phyloP scores from a whole-genome alignment of 2,888 invertebrate genomes.

The Temnothorax ravouxi region DNA sequence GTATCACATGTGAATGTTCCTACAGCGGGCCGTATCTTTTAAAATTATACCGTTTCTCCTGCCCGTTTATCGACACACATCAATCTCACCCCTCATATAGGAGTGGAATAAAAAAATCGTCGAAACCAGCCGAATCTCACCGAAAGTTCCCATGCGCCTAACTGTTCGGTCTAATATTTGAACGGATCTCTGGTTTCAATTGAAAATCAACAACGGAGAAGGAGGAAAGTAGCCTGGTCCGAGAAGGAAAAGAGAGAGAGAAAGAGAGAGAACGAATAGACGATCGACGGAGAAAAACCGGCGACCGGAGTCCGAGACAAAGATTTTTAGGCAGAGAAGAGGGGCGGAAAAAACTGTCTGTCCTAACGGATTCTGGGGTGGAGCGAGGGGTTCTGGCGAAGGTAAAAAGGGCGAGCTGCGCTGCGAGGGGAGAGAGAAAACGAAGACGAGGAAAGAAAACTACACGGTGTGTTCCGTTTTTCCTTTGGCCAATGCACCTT shows the following conservation, averaged over 20 bases:
- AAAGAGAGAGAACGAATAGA: constrained; percentile 57
- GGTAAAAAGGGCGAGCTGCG: constrained; percentile 68
- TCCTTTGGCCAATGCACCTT: constrained; percentile 59
- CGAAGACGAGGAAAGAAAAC: constrained; percentile 63
- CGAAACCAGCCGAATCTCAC: constrained; percentile 65
- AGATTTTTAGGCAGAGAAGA: constrained; percentile 52
- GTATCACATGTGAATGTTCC: background rate
- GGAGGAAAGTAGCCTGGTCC: constrained; percentile 65
- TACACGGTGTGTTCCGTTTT: constrained; percentile 75
- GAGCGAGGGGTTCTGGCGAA: constrained; percentile 66
- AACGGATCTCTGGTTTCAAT: constrained; percentile 86
- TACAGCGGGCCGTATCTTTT: background rate
- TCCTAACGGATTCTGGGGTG: constrained; percentile 84
- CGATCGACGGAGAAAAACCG: constrained; percentile 60
- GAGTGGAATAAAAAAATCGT: constrained; percentile 55
- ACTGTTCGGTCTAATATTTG: constrained; percentile 84
- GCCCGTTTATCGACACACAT: constrained; percentile 56
- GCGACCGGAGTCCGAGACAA: constrained; percentile 63
- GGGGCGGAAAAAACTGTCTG: constrained; percentile 74
- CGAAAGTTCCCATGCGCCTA: constrained; percentile 82
- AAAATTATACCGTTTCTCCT: constrained; percentile 40
- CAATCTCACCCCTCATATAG: constrained; percentile 29
- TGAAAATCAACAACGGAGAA: constrained; percentile 83
- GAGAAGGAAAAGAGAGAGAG: constrained; percentile 61
- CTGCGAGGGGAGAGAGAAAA: constrained; percentile 48